Evolutionary conservation across 2,888 invertebrate species (phyloP), one percentile per base, ranked within the genome.

Genomic region (Eupithecia pulchellata): DNA sequence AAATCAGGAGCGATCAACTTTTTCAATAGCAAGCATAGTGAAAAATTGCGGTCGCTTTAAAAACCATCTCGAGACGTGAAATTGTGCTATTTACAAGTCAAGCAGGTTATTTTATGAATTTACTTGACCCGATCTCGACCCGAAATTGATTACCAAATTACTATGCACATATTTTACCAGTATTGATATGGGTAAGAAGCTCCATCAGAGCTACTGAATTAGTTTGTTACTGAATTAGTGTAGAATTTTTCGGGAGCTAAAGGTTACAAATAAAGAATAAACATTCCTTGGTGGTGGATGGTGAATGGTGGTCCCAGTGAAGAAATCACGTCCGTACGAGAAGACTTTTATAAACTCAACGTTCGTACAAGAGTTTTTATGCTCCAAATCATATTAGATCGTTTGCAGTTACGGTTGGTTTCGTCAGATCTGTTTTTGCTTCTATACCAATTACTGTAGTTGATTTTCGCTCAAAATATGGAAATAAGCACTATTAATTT

Each of bases 161-260:
- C 61, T 34, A 61, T 32, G 61, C 30, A 61, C 34, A 61, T 52
- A 25, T 52, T 52, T 52, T 52, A 52, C 25, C 20, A 4, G 52
- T 25, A 25, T 52, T 52, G 25, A 52, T 52, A 52, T 52, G 52
- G 52, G 52, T 52, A 52, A 11, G 52, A 4, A 52, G 25, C 20
- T 13, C 11, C 11, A 3, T 52, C 52, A 52, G 47, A 47, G 52
- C 25, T 52, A 25, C 52, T 25, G 25, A 52, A 52, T 52, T 52
- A 52, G n/a, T 52, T 52, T 52, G 52, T 25, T 25, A 52, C 25
- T 25, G 20, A n/a, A n/a, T n/a, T n/a, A n/a, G n/a, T n/a, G n/a
- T n/a, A n/a, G n/a, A 1, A 52, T 52, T 52, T 47, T 20, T 47
- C 25, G 25, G 52, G 25, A 52, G 52, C 42, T 47, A 20, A n/a